Evolutionary conservation across 1,140 invertebrate species (phyloP), one percentile per base, ranked within the genome.

Genomic region (Akabosia matsudoensis): DNA sequence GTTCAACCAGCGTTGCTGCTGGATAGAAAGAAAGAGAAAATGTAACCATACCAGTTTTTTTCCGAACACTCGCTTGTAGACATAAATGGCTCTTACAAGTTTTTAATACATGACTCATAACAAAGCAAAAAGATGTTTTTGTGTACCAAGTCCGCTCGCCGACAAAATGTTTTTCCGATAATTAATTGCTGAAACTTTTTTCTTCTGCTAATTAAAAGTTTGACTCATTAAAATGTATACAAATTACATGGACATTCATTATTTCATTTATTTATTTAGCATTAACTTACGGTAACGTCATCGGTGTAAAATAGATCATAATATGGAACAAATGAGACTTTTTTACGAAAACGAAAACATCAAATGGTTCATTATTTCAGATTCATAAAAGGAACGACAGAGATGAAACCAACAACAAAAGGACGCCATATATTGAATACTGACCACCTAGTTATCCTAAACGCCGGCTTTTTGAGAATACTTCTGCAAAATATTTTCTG

Each of bases 121-220:
- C 37, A 45, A 45, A 45, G 37, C 37, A 45, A 45, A 45, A 45
- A 45, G 18, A 45, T 10, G 7, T 45, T 45, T 45, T 7, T 45
- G 37, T 45, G 18, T 45, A 18, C 18, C 18, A 45, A 10, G 18
- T 7, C 7, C 7, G 37, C 18, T 45, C 7, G 18, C 7, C 37
- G 18, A 45, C 10, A 3, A 56, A 13, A 22, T 56, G n/a, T 31
- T 67, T 67, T 67, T 67, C 31, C 61, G 61, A 67, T 67, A 67
- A 67, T 67, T 67, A 67, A 67, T 67, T 67, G 61, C 61, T 22
- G 28, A 24, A 30, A 67, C 61, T 67, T 67, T n/a, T n/a, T n/a
- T n/a, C n/a, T n/a, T 67, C 61, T 67, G 61, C 61, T 67, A 67
- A 67, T 67, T 67, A 67, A 67, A 67, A 67, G 26, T 10, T 31